Evolutionary conservation across 2,888 invertebrate species (phyloP).

Genomic region (Cataglyphis albicans): DNA sequence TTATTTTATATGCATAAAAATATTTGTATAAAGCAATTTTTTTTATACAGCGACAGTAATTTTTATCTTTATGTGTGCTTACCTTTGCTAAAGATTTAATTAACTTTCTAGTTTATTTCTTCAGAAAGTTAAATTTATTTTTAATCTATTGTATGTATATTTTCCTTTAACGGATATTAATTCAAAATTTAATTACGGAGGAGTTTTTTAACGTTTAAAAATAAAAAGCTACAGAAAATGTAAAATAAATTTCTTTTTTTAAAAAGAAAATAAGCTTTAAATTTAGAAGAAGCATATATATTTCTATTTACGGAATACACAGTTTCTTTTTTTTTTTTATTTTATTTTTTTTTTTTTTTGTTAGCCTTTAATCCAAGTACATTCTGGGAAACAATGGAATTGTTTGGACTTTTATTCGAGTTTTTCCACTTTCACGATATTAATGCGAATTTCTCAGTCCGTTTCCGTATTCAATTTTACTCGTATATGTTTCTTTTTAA

Average conservation of each 20-base stretch:
- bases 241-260: conserved; percentile 5
- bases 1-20: background rate
- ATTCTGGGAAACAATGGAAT: conserved; percentile 37
- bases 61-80: background rate
- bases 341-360: background rate
- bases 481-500: background rate
- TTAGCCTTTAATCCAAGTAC: conserved; percentile 30
- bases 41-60: background rate
- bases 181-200: background rate
- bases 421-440: conserved; percentile 12
- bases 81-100: background rate
- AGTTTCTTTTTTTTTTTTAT: too few species aligned
- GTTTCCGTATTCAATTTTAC: conserved; percentile 6
- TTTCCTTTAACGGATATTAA: background rate
- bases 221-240: background rate
- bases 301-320: background rate
- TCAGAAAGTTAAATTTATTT: background rate
- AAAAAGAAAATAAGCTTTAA: background rate
- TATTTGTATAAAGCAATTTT: conserved; percentile 1
- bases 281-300: conserved; percentile 10
- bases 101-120: background rate
- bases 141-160: background rate
- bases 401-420: conserved; percentile 30
- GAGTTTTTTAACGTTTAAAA: background rate
- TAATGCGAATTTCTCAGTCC: conserved; percentile 36